A percentile compares a stretch with the other conserved stretches of the same genome.
Evolutionary conservation across 1,140 invertebrate genomes (phyloP).

Genomic region (Procambarus virginalis): DNA sequence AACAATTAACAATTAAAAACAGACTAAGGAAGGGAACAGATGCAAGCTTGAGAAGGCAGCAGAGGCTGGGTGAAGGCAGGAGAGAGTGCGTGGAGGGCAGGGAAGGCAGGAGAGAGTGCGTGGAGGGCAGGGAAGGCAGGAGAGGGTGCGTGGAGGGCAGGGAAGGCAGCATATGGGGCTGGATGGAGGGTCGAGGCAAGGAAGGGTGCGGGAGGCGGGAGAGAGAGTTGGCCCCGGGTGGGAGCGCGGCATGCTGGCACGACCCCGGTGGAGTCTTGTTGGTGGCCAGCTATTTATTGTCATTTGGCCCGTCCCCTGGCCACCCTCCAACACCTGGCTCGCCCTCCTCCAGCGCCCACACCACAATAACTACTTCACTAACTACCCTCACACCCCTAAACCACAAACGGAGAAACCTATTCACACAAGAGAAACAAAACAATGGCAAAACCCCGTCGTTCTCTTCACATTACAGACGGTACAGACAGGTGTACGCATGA

Average conservation of each 20-base stretch:
- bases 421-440: no score
- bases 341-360: slow-evolving; percentile 5
- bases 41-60: background rate
- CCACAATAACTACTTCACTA: background rate
- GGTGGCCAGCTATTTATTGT: slow-evolving; percentile 55
- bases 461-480: no score
- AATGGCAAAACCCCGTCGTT: no score
- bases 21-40: no score
- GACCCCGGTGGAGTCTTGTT: slow-evolving; percentile 23
- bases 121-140: background rate
- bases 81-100: background rate
- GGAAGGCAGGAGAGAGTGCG: background rate
- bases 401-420: background rate
- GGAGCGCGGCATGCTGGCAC: background rate
- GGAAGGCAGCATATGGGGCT: no score
- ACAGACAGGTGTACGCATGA: no score
- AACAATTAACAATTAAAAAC: no score
- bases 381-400: background rate
- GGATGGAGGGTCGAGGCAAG: no score
- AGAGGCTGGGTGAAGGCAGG: background rate
- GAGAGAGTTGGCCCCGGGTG: background rate
- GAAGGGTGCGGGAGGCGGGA: no score
- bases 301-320: slow-evolving; percentile 40
- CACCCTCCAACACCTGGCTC: slow-evolving; percentile 40
- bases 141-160: background rate